Base-by-base conservation (phyloP, 1,140 invertebrate species). In the Drosophila kanapiae region DNA sequence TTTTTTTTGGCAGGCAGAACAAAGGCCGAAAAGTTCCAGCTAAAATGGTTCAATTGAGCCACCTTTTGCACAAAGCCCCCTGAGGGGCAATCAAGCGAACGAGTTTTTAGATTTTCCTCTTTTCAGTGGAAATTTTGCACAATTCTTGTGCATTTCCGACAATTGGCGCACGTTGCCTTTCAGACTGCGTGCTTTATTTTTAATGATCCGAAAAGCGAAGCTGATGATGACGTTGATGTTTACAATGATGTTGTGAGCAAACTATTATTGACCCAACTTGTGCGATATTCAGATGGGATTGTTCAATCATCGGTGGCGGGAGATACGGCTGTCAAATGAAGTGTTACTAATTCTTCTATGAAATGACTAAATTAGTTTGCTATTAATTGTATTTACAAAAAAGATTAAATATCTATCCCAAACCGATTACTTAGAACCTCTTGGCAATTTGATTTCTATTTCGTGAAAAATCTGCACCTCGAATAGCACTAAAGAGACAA, bases 81-180 rank as follows among this genome's bases (percentile, higher is more conserved):
- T 43, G 72, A 87, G 48, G 59, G 64, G 53, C 80, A 87, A 87
- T 87, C 83, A 87, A 86, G 69, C 68, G 69, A 70, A 82, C 71
- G 61, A 59, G 68, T 35, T 60, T 71, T 71, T 60, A 40, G 38
- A 76, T 59, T 77, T 77, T 42, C 35, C 75, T 27, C 63, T 68
- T 49, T 68, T 76, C 75, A 57, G 64, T 60, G 58, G 45, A 69
- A 78, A 78, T 69, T 78, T 78, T 60, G 38, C 64, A 78, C 74
- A 69, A 69, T 78, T 69, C 56, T 57, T 62, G 70, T 78, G 64
- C 75, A 78, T 70, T 78, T 78, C 64, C 49, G 64, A 78, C 84
- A 80, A 83, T 80, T 80, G 83, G 83, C 80, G 63, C 77, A 88
- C 84, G 80, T 84, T 87, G 84, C 79, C 58, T 56, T 75, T 71